These are phyloP conservation scores for Hecatera dysodea DNA, from an alignment of 2,888 invertebrate species.

Conservation along the genomic window DNA sequence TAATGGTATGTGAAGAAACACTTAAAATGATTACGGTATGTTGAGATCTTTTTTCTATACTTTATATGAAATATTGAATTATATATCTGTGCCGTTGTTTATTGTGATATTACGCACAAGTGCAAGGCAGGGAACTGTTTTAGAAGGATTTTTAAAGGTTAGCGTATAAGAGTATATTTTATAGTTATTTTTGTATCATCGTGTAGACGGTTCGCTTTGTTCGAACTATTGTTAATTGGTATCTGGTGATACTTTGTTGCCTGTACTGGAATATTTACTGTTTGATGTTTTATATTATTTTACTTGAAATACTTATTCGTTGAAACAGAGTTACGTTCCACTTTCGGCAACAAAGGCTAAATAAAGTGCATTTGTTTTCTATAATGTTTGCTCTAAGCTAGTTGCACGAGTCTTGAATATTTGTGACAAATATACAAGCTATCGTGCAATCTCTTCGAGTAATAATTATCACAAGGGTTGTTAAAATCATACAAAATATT, in stretches of 20 bases:
- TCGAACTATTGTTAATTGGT: slow-evolving; percentile 37
- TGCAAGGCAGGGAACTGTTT: slow-evolving; percentile 70
- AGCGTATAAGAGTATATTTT: slow-evolving; percentile 68
- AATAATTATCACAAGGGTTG: slow-evolving; percentile 64
- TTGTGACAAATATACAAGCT: slow-evolving; percentile 11
- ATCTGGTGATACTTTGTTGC: slow-evolving; percentile 33
- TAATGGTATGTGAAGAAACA: slow-evolving; percentile 31
- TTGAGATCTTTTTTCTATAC: slow-evolving; percentile 67
- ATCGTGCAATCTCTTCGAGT: not conserved
- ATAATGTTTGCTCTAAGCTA: slow-evolving; percentile 1
- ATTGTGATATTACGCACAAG: slow-evolving; percentile 60
- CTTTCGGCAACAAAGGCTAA: slow-evolving; percentile 20
- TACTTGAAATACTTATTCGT: slow-evolving; percentile 9
- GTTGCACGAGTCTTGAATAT: slow-evolving; percentile 16
- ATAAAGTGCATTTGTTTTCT: slow-evolving; percentile 31
- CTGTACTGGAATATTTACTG: slow-evolving; percentile 15
- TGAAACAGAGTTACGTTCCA: not conserved
- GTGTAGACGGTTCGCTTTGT: not conserved
- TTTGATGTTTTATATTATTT: slow-evolving; percentile 19
- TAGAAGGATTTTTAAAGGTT: slow-evolving; percentile 73
- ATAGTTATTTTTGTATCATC: slow-evolving; percentile 55
- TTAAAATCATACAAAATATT: slow-evolving; percentile 74
- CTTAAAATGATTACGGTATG: slow-evolving; percentile 54
- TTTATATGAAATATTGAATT: slow-evolving; percentile 65
- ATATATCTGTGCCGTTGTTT: slow-evolving; percentile 74